phyloP scores from a whole-genome alignment of 2,888 invertebrate species.

The Meghimatium bilineatum region DNA sequence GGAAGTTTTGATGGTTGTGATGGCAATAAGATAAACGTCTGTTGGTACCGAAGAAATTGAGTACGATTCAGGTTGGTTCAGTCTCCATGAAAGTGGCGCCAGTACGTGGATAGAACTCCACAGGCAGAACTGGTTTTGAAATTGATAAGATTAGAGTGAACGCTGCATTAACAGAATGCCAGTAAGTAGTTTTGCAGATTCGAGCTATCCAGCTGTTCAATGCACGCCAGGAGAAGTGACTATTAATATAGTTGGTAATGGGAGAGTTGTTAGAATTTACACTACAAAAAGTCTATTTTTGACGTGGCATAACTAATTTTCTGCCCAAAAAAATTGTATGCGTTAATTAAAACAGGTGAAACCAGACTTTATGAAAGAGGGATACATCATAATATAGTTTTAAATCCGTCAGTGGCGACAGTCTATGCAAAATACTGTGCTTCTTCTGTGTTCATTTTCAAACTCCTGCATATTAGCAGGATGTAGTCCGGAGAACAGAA shows the following conservation, averaged over 20 bases:
- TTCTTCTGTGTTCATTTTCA: too few species aligned
- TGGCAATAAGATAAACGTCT: neutral
- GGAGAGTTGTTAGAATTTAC: neutral
- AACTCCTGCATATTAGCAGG: too few species aligned
- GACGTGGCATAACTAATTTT: too few species aligned
- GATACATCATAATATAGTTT: too few species aligned
- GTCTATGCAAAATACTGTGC: too few species aligned
- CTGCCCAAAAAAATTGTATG: too few species aligned
- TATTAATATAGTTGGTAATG: neutral
- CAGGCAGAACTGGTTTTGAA: neutral
- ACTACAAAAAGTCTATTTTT: too few species aligned
- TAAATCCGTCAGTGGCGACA: too few species aligned
- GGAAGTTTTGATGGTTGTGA: neutral
- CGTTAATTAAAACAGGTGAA: too few species aligned
- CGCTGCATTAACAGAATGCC: neutral
- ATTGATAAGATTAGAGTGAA: neutral
- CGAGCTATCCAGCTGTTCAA: neutral
- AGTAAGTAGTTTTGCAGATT: neutral
- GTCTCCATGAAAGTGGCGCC: neutral
- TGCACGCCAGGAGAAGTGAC: neutral
- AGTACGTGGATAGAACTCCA: neutral
- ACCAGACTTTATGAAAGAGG: too few species aligned
- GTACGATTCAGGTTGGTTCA: neutral
- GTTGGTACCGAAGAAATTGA: neutral
- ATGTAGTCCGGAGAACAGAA: too few species aligned